phyloP scores from a whole-genome alignment of 2,888 invertebrate species.

The Caenorhabditis uteleia region DNA sequence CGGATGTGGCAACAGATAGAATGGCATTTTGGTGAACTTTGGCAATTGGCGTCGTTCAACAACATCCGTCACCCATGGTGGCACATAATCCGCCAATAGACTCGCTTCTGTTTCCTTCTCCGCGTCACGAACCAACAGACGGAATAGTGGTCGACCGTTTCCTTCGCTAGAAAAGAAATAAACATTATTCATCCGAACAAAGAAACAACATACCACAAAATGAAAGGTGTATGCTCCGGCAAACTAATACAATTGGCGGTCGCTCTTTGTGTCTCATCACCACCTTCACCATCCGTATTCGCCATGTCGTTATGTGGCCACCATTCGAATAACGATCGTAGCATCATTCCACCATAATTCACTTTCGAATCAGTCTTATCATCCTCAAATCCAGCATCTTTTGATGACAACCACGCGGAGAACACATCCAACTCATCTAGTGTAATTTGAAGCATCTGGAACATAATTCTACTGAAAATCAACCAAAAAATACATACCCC shows the following conservation, averaged over 20 bases:
- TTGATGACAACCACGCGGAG: constrained; percentile 96
- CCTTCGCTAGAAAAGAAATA: constrained; percentile 80
- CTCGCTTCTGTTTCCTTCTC: constrained; percentile 36
- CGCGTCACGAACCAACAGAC: constrained; percentile 70
- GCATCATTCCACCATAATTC: constrained; percentile 89
- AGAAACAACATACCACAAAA: constrained; percentile 79
- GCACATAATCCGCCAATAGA: constrained; percentile 47
- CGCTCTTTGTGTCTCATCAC: constrained; percentile 33
- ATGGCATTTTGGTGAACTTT: constrained; percentile 94
- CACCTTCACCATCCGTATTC: constrained; percentile 23
- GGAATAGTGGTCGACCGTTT: constrained; percentile 90
- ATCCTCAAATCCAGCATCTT: constrained; percentile 85
- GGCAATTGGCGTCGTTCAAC: constrained; percentile 79
- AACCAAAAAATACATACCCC: constrained; percentile 77
- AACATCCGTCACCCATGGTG: constrained; percentile 70
- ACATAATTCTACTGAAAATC: not conserved
- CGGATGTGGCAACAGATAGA: constrained; percentile 92
- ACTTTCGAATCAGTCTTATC: constrained; percentile 78
- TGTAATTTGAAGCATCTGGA: constrained; percentile 92
- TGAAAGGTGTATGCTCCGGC: constrained; percentile 92
- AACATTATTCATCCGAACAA: too few relatives aligned
- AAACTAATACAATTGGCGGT: constrained; percentile 78
- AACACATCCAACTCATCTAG: constrained; percentile 97
- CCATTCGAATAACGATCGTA: constrained; percentile 92
- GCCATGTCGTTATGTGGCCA: constrained; percentile 76